Base-by-base conservation (phyloP, 2,797 vertebrate species). In the Yasuhikotakia modesta region DNA sequence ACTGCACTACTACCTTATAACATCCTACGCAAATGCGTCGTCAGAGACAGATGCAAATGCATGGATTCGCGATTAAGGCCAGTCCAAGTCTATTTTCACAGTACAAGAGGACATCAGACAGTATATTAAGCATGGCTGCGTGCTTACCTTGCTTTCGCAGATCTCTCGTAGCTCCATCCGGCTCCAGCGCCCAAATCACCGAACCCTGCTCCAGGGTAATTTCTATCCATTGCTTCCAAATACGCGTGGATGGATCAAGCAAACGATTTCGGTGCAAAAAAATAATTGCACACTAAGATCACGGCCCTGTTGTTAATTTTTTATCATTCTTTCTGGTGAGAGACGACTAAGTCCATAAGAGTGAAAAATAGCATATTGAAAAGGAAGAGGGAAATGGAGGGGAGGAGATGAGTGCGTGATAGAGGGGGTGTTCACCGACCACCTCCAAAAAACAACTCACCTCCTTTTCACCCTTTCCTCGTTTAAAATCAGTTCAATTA, bases 281-380 rank as follows among this genome's bases (percentile, higher is more conserved):
- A 5, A 50, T 16, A 70, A 63, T 30, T 74, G 75, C 74, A 71
- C 82, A 79, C 85, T 88, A 85, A 88, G 84, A 88, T 89, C 86
- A 91, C 88, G 87, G 84, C 87, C 86, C 75, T 24, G 86, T 85
- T 86, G 85, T 90, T 88, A 83, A 85, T 90, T 87, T 91, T 86
- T 90, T 88, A 88, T 91, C 88, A 92, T 93, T 93, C 91, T 87
- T 88, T 90, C 87, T 89, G 89, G 90, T 93, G 61, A 79, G 91
- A 90, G 65, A 90, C 91, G 90, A 90, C 88, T 90, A 89, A 91
- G 91, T 92, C 91, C 86, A 90, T 88, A 90, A 88, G 92, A 92
- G 91, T 90, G 91, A 88, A 93, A 93, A 91, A 93, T 87, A 91
- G 91, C 92, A 94, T 92, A 93, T 93, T 93, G 91, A 84, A 67